Evolutionary conservation across 2,888 invertebrate genomes (phyloP).

Genomic region (Tricholauxania praeusta): DNA sequence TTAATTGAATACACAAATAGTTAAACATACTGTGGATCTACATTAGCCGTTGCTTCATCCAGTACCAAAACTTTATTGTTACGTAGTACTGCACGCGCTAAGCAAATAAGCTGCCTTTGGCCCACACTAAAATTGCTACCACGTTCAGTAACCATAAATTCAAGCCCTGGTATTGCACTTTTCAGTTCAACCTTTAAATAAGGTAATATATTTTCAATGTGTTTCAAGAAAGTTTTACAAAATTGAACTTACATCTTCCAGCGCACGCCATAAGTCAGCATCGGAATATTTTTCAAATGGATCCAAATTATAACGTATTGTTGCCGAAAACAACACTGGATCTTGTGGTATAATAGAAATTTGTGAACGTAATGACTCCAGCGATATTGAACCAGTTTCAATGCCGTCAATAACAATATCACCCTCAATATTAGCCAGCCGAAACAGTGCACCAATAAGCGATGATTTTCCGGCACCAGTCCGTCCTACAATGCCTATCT

Average conservation of each 20-base stretch:
- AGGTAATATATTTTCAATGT: neutral
- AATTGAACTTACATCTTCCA: constrained; percentile 57
- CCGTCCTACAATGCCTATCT: constrained; percentile 86
- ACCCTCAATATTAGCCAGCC: constrained; percentile 79
- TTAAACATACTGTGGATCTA: constrained; percentile 72
- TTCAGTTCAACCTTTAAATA: constrained; percentile 71
- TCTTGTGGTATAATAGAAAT: constrained; percentile 74
- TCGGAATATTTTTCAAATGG: constrained; percentile 69
- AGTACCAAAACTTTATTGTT: constrained; percentile 75
- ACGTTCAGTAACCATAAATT: constrained; percentile 71
- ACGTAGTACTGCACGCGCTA: constrained; percentile 75
- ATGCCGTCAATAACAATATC: constrained; percentile 79
- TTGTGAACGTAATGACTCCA: constrained; percentile 69
- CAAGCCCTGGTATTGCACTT: constrained; percentile 69
- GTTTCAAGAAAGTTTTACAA: neutral
- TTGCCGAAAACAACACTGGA: constrained; percentile 72
- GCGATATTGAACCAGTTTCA: constrained; percentile 70
- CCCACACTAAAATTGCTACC: constrained; percentile 77
- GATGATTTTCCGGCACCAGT: constrained; percentile 90
- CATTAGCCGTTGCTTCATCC: constrained; percentile 80
- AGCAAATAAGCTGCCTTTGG: constrained; percentile 76
- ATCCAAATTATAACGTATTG: constrained; percentile 75
- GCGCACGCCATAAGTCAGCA: constrained; percentile 63
- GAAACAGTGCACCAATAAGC: constrained; percentile 81
- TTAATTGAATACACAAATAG: neutral